phyloP scores from a whole-genome alignment of 2,888 invertebrate genomes.

The Arctia plantaginis region DNA sequence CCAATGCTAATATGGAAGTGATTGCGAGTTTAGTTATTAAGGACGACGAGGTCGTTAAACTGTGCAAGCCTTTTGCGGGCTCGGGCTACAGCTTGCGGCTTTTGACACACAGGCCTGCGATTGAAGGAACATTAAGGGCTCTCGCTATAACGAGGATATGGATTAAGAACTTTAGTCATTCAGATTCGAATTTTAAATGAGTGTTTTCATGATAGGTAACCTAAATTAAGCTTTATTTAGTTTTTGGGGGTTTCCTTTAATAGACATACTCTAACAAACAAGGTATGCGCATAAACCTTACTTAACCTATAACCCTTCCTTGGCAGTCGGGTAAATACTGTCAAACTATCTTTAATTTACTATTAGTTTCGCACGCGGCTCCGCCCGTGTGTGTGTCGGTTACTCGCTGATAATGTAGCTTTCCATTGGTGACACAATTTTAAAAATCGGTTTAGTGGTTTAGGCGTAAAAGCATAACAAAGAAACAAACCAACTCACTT shows the following conservation, averaged over 20 bases:
- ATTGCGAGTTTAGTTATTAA: slow-evolving; percentile 52
- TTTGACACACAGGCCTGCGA: slow-evolving; percentile 35
- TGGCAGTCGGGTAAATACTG: too few species aligned
- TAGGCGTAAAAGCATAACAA: too few species aligned
- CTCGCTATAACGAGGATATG: slow-evolving; percentile 3
- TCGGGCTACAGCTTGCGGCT: slow-evolving; percentile 37
- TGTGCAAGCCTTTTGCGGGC: slow-evolving; percentile 48
- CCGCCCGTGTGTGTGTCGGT: too few species aligned
- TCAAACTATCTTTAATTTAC: slow-evolving; percentile 50
- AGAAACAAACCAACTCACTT: too few species aligned
- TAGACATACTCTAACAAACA: slow-evolving; percentile 24
- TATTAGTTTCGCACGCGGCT: slow-evolving; percentile 34
- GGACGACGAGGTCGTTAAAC: slow-evolving; percentile 51
- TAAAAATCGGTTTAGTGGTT: too few species aligned
- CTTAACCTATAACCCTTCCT: too few species aligned
- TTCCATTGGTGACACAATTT: too few species aligned
- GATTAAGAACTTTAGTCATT: not conserved
- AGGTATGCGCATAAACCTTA: too few species aligned
- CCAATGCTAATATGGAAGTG: slow-evolving; percentile 52
- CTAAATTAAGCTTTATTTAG: too few species aligned
- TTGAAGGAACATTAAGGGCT: slow-evolving; percentile 23
- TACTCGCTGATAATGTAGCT: too few species aligned
- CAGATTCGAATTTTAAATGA: not conserved
- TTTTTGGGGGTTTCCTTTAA: too few species aligned
- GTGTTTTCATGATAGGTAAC: too few species aligned